Base-by-base conservation (phyloP, 2,797 vertebrate species). In the Oreochromis mossambicus region DNA sequence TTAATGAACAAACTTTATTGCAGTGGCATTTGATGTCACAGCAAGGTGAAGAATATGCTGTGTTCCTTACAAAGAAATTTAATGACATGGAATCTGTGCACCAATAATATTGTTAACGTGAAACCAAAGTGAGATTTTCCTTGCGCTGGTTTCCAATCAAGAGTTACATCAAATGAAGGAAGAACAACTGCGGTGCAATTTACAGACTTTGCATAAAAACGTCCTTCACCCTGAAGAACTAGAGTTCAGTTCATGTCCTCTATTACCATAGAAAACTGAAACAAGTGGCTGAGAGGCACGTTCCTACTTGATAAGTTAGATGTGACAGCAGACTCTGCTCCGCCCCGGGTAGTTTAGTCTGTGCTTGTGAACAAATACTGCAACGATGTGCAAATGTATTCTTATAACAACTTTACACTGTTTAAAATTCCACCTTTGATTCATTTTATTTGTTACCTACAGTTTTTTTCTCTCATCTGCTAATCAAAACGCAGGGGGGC, bases 231-330 rank as follows among this genome's bases (percentile, higher is more conserved):
- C 19, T 54, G 46, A 56, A 68, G 70, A 51, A 50, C 70, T 34
- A 36, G 36, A 82, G 54, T 76, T 85, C 48, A 48, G 56, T 26
- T 85, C 80, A 24, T 83, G 88, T 89, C 79, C 68, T 75, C 55
- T 36, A 61, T 68, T 83, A 76, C 66, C 55, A 83, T 32, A 75
- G 79, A 7, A 36, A 84, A 93, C 63, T 88, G 82, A 92, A 92
- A 90, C 86, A 85, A 84, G 79, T 58, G 83, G 77, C 92, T 79
- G 51, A 82, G 81, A 92, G 93, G 86, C 87, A 78, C 82, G 32
- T 63, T 88, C 52, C 58, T 19, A 6, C 77, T 80, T 89, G 90
- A 95, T 82, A 82, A 91, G 87, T 91, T 51, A 21, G 80, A 92
- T 83, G 88, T 87, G 88, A 92, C 90, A 92, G 91, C 88, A 8